phyloP scores from a whole-genome alignment of 2,113 vertebrate species.

The Chitala chitala region DNA sequence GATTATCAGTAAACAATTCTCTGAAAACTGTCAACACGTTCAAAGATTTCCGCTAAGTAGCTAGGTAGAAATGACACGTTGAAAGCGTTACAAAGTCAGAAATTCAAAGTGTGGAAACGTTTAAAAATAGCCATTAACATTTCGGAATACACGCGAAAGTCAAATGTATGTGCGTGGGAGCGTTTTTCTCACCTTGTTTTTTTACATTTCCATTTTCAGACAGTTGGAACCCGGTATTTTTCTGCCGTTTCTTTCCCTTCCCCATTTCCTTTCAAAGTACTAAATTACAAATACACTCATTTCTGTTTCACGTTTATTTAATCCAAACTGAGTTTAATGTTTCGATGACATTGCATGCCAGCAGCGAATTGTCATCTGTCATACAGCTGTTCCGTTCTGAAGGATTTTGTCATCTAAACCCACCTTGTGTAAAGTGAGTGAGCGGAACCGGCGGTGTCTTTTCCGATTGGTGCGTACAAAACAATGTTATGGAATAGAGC shows the following conservation, averaged over 20 bases:
- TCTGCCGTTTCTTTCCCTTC: constrained; percentile 51
- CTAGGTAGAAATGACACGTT: background rate
- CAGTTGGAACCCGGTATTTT: constrained; percentile 35
- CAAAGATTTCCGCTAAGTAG: too few species aligned
- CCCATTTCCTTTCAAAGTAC: constrained; percentile 49
- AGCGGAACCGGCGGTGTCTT: background rate
- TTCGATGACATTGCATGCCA: background rate
- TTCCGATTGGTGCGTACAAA: constrained; percentile 27
- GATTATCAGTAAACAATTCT: too few species aligned
- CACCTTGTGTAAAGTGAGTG: background rate
- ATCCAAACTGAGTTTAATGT: background rate
- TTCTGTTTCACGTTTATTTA: background rate
- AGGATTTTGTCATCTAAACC: constrained; percentile 6
- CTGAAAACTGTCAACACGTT: too few species aligned
- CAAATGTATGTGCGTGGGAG: background rate
- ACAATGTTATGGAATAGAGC: too few species aligned
- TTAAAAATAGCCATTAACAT: background rate
- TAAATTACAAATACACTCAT: background rate
- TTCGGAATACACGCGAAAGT: background rate
- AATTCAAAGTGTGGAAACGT: background rate
- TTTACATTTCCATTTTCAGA: constrained; percentile 39
- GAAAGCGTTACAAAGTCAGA: background rate
- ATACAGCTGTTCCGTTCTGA: background rate
- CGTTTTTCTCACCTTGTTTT: constrained; percentile 46
- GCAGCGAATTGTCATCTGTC: background rate